Percentiles rank a stretch among this genome's conserved stretches.
Conservation (phyloP, 2,113 vertebrate species). For the Apeltes quadracus region DNA sequence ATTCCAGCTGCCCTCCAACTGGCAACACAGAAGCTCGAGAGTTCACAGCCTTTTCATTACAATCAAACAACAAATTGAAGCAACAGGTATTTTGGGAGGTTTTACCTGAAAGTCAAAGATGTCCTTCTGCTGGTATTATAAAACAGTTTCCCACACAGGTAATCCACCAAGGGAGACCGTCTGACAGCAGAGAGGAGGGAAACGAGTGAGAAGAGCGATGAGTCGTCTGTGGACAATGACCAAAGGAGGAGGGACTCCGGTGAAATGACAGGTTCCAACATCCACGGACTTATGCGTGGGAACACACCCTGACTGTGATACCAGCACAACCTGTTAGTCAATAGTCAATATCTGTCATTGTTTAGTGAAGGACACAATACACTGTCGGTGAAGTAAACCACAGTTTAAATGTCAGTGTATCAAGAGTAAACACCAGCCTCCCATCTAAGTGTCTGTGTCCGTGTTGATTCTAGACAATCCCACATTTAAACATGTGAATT, state of each 20-base stretch:
- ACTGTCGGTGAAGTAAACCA: neutral
- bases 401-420: neutral
- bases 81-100: no score
- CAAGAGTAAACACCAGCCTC: no score
- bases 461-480: neutral
- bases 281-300: neutral
- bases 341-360: neutral
- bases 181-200: neutral
- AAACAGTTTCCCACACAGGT: neutral
- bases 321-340: neutral
- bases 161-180: neutral
- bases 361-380: neutral
- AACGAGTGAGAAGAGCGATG: neutral
- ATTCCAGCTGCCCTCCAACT: neutral
- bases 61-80: neutral
- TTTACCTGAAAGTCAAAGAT: constrained; percentile 30
- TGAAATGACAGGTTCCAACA: neutral
- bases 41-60: neutral
- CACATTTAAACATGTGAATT: neutral
- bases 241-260: constrained; percentile 6
- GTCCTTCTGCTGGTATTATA: neutral
- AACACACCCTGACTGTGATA: constrained; percentile 19
- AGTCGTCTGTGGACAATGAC: neutral
- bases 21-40: neutral
- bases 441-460: neutral